Percentiles rank a stretch among this genome's conserved stretches.
Conservation (phyloP, 37 sponge, comb jelly and placozoan genomes). For the Cliona cf. orientalis region DNA sequence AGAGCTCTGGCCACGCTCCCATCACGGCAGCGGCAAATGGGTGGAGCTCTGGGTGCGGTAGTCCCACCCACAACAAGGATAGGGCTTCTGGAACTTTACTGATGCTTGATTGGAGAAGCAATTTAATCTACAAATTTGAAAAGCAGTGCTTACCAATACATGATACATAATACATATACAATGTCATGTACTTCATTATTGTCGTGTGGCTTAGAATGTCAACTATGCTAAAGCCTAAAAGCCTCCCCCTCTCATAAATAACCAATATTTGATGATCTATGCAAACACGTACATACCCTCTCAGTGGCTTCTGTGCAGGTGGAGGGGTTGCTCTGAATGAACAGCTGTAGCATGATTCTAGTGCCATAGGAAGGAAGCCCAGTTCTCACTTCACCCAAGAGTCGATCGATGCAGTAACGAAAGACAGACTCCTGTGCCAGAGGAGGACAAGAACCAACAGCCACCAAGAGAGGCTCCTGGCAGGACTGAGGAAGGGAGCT, state of each 20-base stretch:
- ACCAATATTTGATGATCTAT: background rate
- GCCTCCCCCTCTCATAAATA: background rate
- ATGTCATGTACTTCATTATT: too few species aligned
- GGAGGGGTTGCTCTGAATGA: slow-evolving; percentile 11
- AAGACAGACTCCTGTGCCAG: slow-evolving; percentile 28
- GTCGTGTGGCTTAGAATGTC: too few species aligned
- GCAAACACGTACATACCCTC: slow-evolving; percentile 8
- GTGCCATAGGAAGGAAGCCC: slow-evolving; percentile 21
- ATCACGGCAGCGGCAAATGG: background rate
- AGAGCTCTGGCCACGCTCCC: slow-evolving; percentile 27
- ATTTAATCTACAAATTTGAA: slow-evolving; percentile 10
- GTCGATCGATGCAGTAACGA: slow-evolving; percentile 14
- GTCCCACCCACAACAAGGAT: slow-evolving; percentile 35
- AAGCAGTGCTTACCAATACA: background rate
- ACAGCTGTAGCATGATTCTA: slow-evolving; percentile 25
- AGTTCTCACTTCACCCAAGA: slow-evolving; percentile 5
- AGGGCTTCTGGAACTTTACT: slow-evolving; percentile 35
- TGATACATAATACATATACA: too few species aligned
- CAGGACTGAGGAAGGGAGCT: background rate
- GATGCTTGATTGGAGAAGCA: slow-evolving; percentile 16
- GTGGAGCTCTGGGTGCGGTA: slow-evolving; percentile 37
- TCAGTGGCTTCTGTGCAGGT: slow-evolving; percentile 11
- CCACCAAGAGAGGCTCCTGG: background rate
- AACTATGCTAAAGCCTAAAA: background rate
- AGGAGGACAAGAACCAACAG: background rate